phyloP scores from a whole-genome alignment of 2,888 invertebrate genomes.

The Podotricha telesiphe region DNA sequence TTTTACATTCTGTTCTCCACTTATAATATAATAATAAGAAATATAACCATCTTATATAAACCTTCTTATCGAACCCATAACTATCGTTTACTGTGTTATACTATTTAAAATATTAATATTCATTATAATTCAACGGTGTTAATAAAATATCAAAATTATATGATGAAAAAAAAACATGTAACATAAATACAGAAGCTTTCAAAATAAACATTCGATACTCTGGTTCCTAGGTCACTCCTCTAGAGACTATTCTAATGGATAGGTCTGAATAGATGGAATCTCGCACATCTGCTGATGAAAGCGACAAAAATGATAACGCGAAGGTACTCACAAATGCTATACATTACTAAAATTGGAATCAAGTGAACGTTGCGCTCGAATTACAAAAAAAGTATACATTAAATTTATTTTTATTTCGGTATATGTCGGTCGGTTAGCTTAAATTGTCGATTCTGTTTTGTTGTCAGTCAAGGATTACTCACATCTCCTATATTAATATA shows the following conservation, averaged over 20 bases:
- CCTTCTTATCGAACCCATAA: too few relatives aligned
- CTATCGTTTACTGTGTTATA: too few relatives aligned
- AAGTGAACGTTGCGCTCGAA: background rate
- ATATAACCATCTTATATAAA: too few relatives aligned
- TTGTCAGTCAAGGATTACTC: background rate
- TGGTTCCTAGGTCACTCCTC: constrained; percentile 49
- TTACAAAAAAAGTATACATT: too few relatives aligned
- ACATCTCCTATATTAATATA: background rate
- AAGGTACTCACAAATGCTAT: background rate
- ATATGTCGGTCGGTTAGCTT: background rate
- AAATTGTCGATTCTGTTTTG: background rate
- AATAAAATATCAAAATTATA: too few relatives aligned
- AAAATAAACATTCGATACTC: constrained; percentile 30
- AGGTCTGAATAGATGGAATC: constrained; percentile 25
- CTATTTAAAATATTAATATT: too few relatives aligned
- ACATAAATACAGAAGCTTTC: background rate
- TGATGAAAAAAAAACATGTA: background rate
- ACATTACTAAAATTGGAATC: background rate
- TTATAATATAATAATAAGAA: too few relatives aligned
- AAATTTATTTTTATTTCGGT: too few relatives aligned
- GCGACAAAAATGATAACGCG: constrained; percentile 10
- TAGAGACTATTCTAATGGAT: constrained; percentile 59
- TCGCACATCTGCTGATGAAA: constrained; percentile 32
- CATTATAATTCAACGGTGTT: too few relatives aligned
- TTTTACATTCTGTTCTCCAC: too few relatives aligned